Evolutionary conservation across 2,888 invertebrate genomes (phyloP), one percentile per base, ranked within the genome.

Genomic region (Ormyrus thymus): DNA sequence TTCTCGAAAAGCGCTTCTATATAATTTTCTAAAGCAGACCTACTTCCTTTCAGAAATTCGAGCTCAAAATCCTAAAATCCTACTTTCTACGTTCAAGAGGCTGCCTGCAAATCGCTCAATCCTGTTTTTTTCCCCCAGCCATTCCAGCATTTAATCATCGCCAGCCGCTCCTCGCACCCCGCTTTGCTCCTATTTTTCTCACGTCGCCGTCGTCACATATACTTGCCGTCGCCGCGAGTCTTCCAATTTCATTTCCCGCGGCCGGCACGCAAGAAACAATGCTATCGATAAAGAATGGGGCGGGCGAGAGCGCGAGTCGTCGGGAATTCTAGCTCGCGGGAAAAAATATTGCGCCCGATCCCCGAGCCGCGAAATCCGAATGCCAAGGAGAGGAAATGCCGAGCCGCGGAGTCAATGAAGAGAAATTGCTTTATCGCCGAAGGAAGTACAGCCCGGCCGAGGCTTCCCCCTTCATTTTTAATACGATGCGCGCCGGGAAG

Each of bases 231-330:
- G 29, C 29, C 15, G 56, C 45, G 13, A 62, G 65, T 64, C 62
- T 79, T 68, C 50, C 76, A 79, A 79, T 76, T 79, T 79, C 76
- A 76, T 79, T 79, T 79, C 55, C 58, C 59, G 46, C 11, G 65
- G 8, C 43, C 58, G 59, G 45, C 46, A 51, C 69, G 46, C 68
- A 62, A 75, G 74, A 78, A 79, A 75, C 78, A 79, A 79, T 79
- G 62, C 78, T 55, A 51, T 51, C 68, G 71, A 72, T 74, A 74
- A 79, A 79, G 70, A 79, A 75, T 62, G 74, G 48, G 29, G 53
- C 9, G 10, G 11, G 45, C 46, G 7, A 45, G 55, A 3, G 53
- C 64, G 46, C 71, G n/a, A 51, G 65, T 48, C 70, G 13, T 56
- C 59, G 70, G 70, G 65, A 74, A 78, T 73, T 73, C 74, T 70